Evolutionary conservation across 30 jellyfish, hydroid and myxozoan species (phyloP).

Genomic region (Morbakka virulenta): DNA sequence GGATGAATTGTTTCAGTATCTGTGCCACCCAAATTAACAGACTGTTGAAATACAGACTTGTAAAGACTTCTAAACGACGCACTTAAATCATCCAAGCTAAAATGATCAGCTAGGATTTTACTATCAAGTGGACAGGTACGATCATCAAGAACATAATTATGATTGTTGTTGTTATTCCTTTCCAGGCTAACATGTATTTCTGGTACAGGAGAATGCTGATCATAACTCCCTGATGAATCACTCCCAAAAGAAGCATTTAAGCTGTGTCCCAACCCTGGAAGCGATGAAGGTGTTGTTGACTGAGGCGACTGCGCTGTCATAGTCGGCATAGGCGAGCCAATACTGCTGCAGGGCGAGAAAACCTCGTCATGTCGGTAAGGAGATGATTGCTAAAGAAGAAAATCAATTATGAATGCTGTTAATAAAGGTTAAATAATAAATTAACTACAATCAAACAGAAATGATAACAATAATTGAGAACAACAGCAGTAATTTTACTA

Average conservation of each 20-base stretch:
- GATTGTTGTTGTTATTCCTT: background rate
- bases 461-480: no score
- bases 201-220: constrained; percentile 80
- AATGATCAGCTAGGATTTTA: constrained; percentile 65
- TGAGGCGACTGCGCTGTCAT: constrained; percentile 47
- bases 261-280: constrained; percentile 20
- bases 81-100: constrained; percentile 82
- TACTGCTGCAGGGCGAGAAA: constrained; percentile 38
- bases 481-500: no score
- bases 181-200: constrained; percentile 54
- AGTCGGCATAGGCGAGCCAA: constrained; percentile 48
- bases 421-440: background rate
- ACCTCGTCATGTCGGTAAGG: constrained; percentile 75
- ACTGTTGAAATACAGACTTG: constrained; percentile 81
- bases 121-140: constrained; percentile 32
- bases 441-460: no score
- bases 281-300: constrained; percentile 45
- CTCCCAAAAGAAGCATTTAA: constrained; percentile 55
- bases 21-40: constrained; percentile 11
- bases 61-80: constrained; percentile 89
- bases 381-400: constrained; percentile 71
- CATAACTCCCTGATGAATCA: constrained; percentile 68
- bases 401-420: background rate
- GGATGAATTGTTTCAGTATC: no score
- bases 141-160: constrained; percentile 6